Evolutionary conservation across 2,888 invertebrate species (phyloP), one percentile per base, ranked within the genome.

Genomic region (Pammene aurita): DNA sequence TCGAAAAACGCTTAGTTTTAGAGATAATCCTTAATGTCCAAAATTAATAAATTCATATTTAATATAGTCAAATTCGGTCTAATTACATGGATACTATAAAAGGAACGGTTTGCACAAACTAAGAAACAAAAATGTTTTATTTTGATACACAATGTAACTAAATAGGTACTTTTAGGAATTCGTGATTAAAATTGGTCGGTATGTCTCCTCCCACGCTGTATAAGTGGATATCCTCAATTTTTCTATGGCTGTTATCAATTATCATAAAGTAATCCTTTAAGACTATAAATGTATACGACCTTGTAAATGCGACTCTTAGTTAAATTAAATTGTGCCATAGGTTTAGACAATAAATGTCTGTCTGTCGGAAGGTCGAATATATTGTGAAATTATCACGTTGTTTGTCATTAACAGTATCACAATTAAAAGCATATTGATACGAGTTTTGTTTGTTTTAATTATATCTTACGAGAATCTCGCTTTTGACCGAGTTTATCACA

Each of bases 261-360:
- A 34, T 52, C 16, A 60, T 44, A 42, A 52, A 52, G 14, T 26
- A 14, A 10, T 57, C 13, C n/a, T 44, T 60, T 10, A 38, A 55
- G 44, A 54, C 26, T 14, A 38, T 55, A 34, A 14, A 16, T 44
- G 60, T 42, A 66, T 50, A 67, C 38, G 48, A 62, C 16, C 35
- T 60, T 35, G 38, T 55, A 56, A 41, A 42, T 55, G 57, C 44
- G 54, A 55, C 72, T 65, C 66, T 18, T 64, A 68, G 74, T 75
- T 75, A 76, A 74, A 69, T 74, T 76, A 38, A 35, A 58, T 67
- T 80, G 76, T 78, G 78, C 77, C 78, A 79, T 79, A 72, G 73
- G 67, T 68, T 68, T 78, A 74, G 79, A 82, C 80, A 83, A 81
- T 83, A 80, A 82, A n/a, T n/a, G n/a, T 74, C 71, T 58, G 70